phyloP scores from a whole-genome alignment of 2,113 vertebrate species.

The zebrafish (Danio rerio) region GRCz12tu NC_133199.1:2052501-2053000 shows the following conservation, averaged over 20 bases:
- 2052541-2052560: slow-evolving; percentile 41
- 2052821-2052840: not conserved
- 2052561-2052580: slow-evolving; percentile 40
- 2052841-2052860: not conserved
- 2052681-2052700: slow-evolving; percentile 16
- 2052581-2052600: slow-evolving; percentile 59
- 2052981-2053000: no score
- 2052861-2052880: not conserved
- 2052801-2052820: not conserved
- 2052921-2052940: no score
- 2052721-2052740: not conserved
- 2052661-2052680: slow-evolving; percentile 37
- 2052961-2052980: no score
- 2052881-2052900: no score
- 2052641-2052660: slow-evolving; percentile 52
- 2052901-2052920: no score
- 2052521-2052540: slow-evolving; percentile 48
- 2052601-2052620: slow-evolving; percentile 50
- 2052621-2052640: slow-evolving; percentile 12
- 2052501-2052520: slow-evolving; percentile 57
- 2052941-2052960: no score
- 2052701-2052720: slow-evolving; percentile 6
- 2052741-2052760: no score
- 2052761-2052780: no score
- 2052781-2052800: not conserved